phyloP scores from a whole-genome alignment of 2,797 vertebrate genomes.

The Enteromius argenteus region DNA sequence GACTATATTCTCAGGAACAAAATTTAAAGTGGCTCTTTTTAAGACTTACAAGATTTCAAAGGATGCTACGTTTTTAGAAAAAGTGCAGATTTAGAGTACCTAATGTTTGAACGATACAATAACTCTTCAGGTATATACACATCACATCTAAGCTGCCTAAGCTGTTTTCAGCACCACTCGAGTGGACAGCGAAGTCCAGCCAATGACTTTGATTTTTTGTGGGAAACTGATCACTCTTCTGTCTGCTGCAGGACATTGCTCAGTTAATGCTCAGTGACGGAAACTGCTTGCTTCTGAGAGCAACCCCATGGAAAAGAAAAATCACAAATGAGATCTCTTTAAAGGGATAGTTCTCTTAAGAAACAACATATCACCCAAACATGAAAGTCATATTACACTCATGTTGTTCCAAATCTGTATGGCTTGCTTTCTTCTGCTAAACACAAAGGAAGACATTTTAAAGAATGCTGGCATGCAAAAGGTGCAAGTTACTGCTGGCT shows the following conservation, averaged over 20 bases:
- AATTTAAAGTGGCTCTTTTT: not conserved
- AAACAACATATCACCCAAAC: not conserved
- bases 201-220: not conserved
- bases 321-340: not conserved
- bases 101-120: not conserved
- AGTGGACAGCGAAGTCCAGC: slow-evolving; percentile 9
- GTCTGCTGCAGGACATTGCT: not conserved
- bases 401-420: no score
- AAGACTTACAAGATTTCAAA: not conserved
- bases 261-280: not conserved
- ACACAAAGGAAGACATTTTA: not conserved
- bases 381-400: no score
- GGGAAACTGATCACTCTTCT: not conserved
- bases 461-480: not conserved
- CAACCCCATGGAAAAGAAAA: not conserved
- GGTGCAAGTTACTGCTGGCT: not conserved
- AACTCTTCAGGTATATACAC: not conserved
- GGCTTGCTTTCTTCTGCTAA: not conserved
- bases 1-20: not conserved
- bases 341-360: not conserved
- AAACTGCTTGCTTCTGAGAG: not conserved
- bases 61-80: not conserved
- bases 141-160: not conserved
- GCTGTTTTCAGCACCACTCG: slow-evolving; percentile 50
- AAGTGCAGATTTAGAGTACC: not conserved